Evolutionary conservation across 37 sponge, comb jelly and placozoan species (phyloP), one percentile per base, ranked within the genome.

Genomic region (Halichondria panicea): DNA sequence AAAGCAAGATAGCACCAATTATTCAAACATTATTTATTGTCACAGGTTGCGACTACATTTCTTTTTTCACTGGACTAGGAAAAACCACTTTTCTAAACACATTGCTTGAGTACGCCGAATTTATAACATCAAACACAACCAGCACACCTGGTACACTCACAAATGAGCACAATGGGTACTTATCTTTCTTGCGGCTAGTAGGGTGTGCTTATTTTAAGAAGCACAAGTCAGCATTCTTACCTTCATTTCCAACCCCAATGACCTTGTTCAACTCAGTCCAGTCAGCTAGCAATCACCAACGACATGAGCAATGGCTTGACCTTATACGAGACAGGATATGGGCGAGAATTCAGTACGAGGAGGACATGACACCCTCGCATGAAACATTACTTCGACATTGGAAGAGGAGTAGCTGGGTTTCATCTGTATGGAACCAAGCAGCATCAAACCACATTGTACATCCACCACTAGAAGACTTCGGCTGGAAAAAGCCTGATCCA

Each of bases 31-130:
- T 77, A 28, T 79, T 39, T 35, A 71, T 55, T 4, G 28, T 53
- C 21, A 65, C 61, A 31, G 80, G 80, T 8, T 79, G 80, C 69
- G 80, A 79, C 46, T 79, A 42, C 27, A 41, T 65, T 15, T 79
- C 80, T 3, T 79, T 79, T 55, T 79, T 79, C 38, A 57, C 3
- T 55, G 70, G 70, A 31, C n/a, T 79, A 24, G 70, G 70, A 28
- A 79, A 79, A 56, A 45, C 71, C 30, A 25, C 80, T 4, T 79
- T 79, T 45, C 66, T 52, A 15, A 35, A 15, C 21, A 45, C 63
- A 5, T 40, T 75, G 3, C 61, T 41, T 13, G 36, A 75, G 45
- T 40, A 44, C 48, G 6, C 30, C 28, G 36, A 33, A 55, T 55
- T 55, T 8, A 61, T 75, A 5, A 28, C 30, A 12, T 5, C 53